Base-by-base conservation (phyloP, 2,888 invertebrate species). In the Nomada ferruginata region DNA sequence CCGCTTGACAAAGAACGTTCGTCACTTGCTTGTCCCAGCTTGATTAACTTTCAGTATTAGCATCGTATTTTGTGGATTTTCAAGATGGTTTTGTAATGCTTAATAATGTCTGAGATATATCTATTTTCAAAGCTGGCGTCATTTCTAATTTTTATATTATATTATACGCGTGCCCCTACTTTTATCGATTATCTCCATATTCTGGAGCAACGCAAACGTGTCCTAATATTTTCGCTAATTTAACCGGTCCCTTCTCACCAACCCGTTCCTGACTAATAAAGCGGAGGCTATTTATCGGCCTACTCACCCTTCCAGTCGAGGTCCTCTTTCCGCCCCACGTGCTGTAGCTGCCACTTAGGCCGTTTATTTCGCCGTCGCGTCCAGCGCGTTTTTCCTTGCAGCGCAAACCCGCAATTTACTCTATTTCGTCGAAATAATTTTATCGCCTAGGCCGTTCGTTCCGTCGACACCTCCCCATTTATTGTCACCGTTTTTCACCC, bases 211-310 rank as follows among this genome's bases (percentile, higher is more conserved):
- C 87, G 85, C 87, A 90, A 92, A 92, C 89, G 91, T 87, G 91
- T 89, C 91, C 92, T 93, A 92, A 93, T 93, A 93, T 92, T 91
- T 91, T 89, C 87, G 91, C 92, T 93, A 93, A 93, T 93, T 93
- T 91, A 91, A 90, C 91, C 91, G 85, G 89, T 87, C 83, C 89
- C 86, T 83, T 84, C 77, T 86, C 75, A 74, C 87, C 81, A 73
- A 71, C 82, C 84, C 85, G 86, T 88, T 89, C 89, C 91, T 85
- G 85, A 90, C 92, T 92, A 93, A 93, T 93, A 93, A 93, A 93
- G 89, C 91, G 93, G 93, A 91, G 90, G 93, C 93, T 93, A 93
- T 93, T 93, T 93, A 93, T 93, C 91, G 90, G 89, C 77, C 78
- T 82, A 85, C 78, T 80, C 85, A 82, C 82, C 85, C 82, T 83